These are phyloP conservation scores for Diabrotica balteata DNA, from an alignment of 2,888 invertebrate genomes.

Conservation along the genomic window DNA sequence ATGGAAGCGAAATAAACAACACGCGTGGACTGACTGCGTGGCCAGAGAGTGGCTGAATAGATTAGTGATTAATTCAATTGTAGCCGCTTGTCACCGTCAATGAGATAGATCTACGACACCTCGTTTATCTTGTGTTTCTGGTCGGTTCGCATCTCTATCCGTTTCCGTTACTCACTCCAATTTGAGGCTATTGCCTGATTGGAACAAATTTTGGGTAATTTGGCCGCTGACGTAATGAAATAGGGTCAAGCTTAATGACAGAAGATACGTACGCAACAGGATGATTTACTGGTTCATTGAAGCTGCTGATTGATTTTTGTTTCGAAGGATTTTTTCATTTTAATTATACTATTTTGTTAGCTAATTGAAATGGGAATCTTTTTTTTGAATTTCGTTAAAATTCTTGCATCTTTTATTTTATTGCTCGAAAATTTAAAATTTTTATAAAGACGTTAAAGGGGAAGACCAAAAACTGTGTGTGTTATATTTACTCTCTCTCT, in stretches of 20 bases:
- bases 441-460: too few species aligned
- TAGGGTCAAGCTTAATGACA: slow-evolving; percentile 10
- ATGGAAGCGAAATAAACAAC: slow-evolving; percentile 15
- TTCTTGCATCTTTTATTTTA: too few species aligned
- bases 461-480: too few species aligned
- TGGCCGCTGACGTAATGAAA: slow-evolving; percentile 8
- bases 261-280: slow-evolving; percentile 7
- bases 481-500: too few species aligned
- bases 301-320: slow-evolving; percentile 6
- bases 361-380: background rate
- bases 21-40: slow-evolving; percentile 18
- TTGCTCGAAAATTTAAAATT: too few species aligned
- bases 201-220: slow-evolving; percentile 21
- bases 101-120: slow-evolving; percentile 23
- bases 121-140: slow-evolving; percentile 20
- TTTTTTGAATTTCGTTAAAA: too few species aligned
- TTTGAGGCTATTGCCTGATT: slow-evolving; percentile 3
- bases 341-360: too few species aligned
- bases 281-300: background rate
- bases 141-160: slow-evolving; percentile 6
- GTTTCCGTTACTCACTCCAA: slow-evolving; percentile 12
- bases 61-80: slow-evolving; percentile 32
- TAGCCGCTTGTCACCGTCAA: slow-evolving; percentile 20
- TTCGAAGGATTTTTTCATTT: too few species aligned
- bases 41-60: slow-evolving; percentile 17